Conservation (phyloP, 2,113 vertebrate genomes). For the Leucosticte australis region DNA sequence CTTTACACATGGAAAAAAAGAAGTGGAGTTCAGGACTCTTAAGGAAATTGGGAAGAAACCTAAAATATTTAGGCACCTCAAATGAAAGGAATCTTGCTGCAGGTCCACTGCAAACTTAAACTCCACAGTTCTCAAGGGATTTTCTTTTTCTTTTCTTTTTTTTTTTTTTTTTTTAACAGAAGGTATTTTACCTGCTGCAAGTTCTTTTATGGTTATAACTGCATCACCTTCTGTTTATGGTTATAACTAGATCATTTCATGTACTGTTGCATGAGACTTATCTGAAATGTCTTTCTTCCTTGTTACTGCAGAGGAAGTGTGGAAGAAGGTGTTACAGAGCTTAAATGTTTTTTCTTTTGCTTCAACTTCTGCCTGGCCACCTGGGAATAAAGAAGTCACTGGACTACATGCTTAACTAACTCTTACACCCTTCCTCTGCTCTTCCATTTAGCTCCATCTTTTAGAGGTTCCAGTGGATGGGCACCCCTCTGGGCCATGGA, state of each 20-base stretch:
- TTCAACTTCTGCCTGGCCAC: neutral
- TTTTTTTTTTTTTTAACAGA: neutral
- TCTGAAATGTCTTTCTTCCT: neutral
- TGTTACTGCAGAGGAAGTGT: neutral
- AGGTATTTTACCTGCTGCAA: neutral
- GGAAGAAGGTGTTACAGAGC: neutral
- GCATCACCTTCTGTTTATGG: too few species aligned
- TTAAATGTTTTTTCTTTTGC: neutral
- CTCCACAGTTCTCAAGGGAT: rapidly evolving
- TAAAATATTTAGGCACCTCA: neutral
- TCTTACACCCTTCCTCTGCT: neutral
- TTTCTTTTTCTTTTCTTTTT: neutral
- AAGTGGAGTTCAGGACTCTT: neutral
- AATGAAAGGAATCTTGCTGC: neutral
- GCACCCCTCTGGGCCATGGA: neutral
- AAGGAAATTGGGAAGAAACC: neutral
- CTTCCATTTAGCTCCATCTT: neutral
- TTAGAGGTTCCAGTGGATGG: neutral
- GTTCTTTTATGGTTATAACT: neutral
- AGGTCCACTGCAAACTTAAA: neutral
- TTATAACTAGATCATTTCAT: neutral
- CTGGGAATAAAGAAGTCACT: neutral
- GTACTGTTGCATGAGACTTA: neutral
- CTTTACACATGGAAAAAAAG: neutral
- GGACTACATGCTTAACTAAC: neutral